Evolutionary conservation across 2,888 invertebrate species (phyloP), one percentile per base, ranked within the genome.

Genomic region (Chaetogeoica ovagalla): DNA sequence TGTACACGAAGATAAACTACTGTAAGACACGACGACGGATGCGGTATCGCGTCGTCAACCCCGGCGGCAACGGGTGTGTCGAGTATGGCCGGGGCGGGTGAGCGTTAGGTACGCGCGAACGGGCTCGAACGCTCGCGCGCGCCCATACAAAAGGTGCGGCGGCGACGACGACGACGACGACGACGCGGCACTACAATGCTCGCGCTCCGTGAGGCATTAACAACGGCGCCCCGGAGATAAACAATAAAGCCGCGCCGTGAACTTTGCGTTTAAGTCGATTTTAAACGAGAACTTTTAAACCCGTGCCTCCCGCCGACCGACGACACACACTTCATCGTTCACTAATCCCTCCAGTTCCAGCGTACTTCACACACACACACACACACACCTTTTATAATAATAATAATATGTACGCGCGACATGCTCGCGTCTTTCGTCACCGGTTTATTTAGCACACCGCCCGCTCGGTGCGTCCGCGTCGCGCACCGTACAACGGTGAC

Each of bases 231-330:
- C 39, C 70, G 70, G 77, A 70, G 70, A 79, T 79, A 79, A 79
- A 79, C 77, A 79, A 74, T 74, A 79, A 79, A 79, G 77, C 77
- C 77, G 70, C 17, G 70, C 63, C 70, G 77, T 63, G 77, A 79
- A 79, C 77, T 77, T 77, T 79, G 77, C 62, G 77, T 70, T 70
- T 70, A 79, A 79, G 77, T 79, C 77, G 77, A 79, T 79, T 79
- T 79, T 79, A 70, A 79, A 79, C 77, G 77, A 62, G 77, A 79
- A 79, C 77, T 79, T 79, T 79, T 79, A 77, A 77, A 77, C 77
- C 77, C 43, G 43, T 15, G 52, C 52, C 13, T 13, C 13, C 52
- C 15, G 39, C 68, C 43, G 4, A 43, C 43, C 43, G 43, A 30
- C 30, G 30, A 30, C 30, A 30, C 30, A 30, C 30, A 30, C 30